phyloP scores from a whole-genome alignment of 2,888 invertebrate genomes.

The Colostygia pectinataria region DNA sequence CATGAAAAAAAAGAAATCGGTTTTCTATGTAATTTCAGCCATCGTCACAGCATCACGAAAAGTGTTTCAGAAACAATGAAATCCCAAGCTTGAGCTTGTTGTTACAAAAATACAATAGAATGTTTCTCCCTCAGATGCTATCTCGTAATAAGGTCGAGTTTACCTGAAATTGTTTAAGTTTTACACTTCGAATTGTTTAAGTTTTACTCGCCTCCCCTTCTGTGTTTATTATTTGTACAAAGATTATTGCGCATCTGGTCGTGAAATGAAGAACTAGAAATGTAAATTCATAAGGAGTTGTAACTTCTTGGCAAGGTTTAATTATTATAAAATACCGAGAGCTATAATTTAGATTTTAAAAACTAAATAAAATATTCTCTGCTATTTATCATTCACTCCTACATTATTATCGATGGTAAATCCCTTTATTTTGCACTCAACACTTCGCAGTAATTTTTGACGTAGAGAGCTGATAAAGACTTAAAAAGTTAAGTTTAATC shows the following conservation, averaged over 20 bases:
- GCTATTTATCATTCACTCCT: too few species aligned
- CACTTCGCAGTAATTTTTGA: too few species aligned
- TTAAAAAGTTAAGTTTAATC: too few species aligned
- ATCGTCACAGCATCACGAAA: conserved; percentile 3
- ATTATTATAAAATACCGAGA: too few species aligned
- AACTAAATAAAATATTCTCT: too few species aligned
- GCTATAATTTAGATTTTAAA: too few species aligned
- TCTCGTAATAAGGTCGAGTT: conserved; percentile 27
- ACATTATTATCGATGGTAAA: too few species aligned
- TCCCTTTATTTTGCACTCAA: too few species aligned
- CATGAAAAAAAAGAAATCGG: too few species aligned
- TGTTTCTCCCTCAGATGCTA: conserved; percentile 29
- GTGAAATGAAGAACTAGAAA: conserved; percentile 3
- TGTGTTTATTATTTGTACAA: conserved; percentile 24
- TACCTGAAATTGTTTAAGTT: conserved; percentile 27
- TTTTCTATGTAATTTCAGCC: not conserved
- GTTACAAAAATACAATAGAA: conserved; percentile 43
- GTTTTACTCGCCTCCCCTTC: conserved; percentile 14
- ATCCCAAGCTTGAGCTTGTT: conserved; percentile 38
- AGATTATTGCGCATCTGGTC: conserved; percentile 17
- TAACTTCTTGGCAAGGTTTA: too few species aligned
- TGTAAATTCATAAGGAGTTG: not conserved
- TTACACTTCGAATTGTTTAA: conserved; percentile 24
- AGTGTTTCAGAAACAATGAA: conserved; percentile 47
- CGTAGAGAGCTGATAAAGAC: too few species aligned